Base-by-base conservation (phyloP, 1,140 invertebrate genomes). In the Ceratina japonica region DNA sequence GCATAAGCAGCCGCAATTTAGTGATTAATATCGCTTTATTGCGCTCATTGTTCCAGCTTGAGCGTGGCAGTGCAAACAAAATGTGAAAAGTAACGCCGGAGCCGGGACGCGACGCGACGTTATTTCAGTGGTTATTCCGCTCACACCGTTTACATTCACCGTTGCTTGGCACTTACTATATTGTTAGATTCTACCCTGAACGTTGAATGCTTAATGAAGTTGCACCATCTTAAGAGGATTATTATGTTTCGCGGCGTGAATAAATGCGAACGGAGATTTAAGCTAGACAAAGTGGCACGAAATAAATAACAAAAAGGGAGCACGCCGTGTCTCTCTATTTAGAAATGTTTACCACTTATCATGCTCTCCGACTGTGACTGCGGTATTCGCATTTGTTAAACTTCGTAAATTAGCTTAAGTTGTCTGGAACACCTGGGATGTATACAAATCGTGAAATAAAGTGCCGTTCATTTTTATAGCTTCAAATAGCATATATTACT, bases 191-290 rank as follows among this genome's bases (percentile, higher is more conserved):
- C 75, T 37, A 24, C 49, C 79, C 58, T 86, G 74, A 88, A 86
- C 75, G 79, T 58, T 82, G 82, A 88, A 87, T 88, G 81, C 79
- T 83, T 88, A 88, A 87, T 83, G 82, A 85, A 87, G 83, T 86
- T 85, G 70, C 78, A 80, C 64, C 75, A 72, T 64, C 22, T 70
- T 89, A 88, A 89, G 84, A 86, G 86, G 85, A 88, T 89, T 89
- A 89, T 87, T 87, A 87, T 83, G 79, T 83, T 76, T 54, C 68
- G 74, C 71, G 69, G 74, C 77, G 72, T 72, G 63, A 37, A 31
- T 84, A 84, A 81, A 78, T 73, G 73, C 31, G 54, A 54, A 18
- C 49, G 77, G 37, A 63, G 80, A 84, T 49, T 74, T 63, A 63
- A 72, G 59, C 75, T 68, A 31, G 20, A 22, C 20, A 49, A 77